Base-by-base conservation (phyloP, 2,113 vertebrate species). In the Heterotis niloticus region DNA sequence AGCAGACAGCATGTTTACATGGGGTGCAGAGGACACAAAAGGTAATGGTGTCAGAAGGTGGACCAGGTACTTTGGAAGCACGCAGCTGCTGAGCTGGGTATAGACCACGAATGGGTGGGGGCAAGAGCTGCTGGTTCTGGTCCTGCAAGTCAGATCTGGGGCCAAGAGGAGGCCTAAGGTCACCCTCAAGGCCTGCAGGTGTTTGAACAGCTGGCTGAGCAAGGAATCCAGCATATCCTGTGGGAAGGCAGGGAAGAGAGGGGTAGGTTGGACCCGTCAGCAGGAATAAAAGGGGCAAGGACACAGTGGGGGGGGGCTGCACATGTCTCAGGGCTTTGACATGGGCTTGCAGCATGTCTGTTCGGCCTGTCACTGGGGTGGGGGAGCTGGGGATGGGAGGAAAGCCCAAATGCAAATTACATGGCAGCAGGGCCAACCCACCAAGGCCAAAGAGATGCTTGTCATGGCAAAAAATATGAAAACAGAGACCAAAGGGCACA, bases 131-230 rank as follows among this genome's bases (percentile, higher is more conserved):
- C 64, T 65, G 74, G 83, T 78, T 59, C 23, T 10, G 72, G 75
- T 84, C 81, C 17, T 76, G 77, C 76, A 79, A 82, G 56, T 75
- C 78, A 78, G 86, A 74, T 82, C 84, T 79, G 82, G 79, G 82
- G 83, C 84, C 76, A 88, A 78, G 81, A 86, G 77, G 82, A 86
- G 81, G 80, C 81, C 84, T 75, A 86, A 78, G 78, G 82, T 90
- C 84, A 91, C 82, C 86, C 85, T 93, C 77, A 88, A 85, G 79
- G 84, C 81, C 18, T 90, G 80, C 86, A 91, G 84, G 83, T 93
- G 90, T 90, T 88, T 87, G 75, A 87, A 86, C 80, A 88, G 86
- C 81, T 85, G 86, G 87, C 83, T 87, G 34, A 86, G 80, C 85
- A 87, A 87, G 82, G 83, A 89, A 84, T 88, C 87, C 81, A 87